phyloP scores from a whole-genome alignment of 2,888 invertebrate species.

The Listrodromus nycthemerus region DNA sequence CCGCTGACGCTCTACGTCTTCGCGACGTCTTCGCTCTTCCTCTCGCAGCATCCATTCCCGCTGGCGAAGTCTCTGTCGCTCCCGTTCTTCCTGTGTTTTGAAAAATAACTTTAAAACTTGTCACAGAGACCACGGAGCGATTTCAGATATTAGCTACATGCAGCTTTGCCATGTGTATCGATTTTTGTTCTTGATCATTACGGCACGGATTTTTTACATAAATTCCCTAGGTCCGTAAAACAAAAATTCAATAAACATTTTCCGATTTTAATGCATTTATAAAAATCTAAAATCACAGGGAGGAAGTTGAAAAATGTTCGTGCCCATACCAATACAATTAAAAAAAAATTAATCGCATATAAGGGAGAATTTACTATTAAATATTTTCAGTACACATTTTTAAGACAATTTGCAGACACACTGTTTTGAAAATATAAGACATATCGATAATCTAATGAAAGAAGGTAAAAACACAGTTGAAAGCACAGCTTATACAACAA shows the following conservation, averaged over 20 bases:
- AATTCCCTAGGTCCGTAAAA: neutral
- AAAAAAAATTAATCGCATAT: neutral
- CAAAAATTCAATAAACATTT: too few species aligned
- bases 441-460: too few species aligned
- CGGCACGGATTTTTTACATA: neutral
- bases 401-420: too few species aligned
- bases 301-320: too few species aligned
- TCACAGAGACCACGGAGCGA: neutral
- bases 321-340: too few species aligned
- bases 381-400: neutral
- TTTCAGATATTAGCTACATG: neutral
- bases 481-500: too few species aligned
- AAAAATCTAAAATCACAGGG: too few species aligned
- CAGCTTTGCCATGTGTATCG: neutral
- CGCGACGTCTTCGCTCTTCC: slow-evolving; percentile 92
- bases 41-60: slow-evolving; percentile 92
- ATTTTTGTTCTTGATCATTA: neutral
- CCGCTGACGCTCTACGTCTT: slow-evolving; percentile 91
- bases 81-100: slow-evolving; percentile 88
- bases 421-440: too few species aligned
- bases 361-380: neutral
- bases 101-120: neutral
- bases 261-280: too few species aligned
- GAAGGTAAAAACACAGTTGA: too few species aligned
- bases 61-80: slow-evolving; percentile 90